Base-by-base conservation (phyloP, 2,113 vertebrate species). In the Lophotis ruficrista region DNA sequence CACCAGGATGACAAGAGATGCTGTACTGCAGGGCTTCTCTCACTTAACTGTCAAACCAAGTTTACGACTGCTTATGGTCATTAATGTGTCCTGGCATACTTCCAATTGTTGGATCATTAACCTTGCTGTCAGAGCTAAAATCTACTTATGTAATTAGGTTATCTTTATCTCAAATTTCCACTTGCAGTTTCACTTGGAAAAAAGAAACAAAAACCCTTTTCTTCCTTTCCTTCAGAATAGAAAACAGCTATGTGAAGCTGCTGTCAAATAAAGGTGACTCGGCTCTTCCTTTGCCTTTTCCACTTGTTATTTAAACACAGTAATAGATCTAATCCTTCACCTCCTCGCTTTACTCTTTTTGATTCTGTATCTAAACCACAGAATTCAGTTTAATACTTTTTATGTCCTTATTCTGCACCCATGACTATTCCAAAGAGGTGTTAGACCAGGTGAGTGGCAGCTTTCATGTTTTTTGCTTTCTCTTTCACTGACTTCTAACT, bases 81-180 rank as follows among this genome's bases (percentile, higher is more conserved):
- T 93, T 96, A 94, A 93, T 93, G 71, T 84, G 83, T 92, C 82
- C 87, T 96, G 95, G 94, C 90, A 31, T 60, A 27, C 69, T 77
- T 97, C 93, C 95, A 96, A 94, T 33, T 61, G 33, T 64, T 87
- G 72, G 54, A 77, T 83, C 88, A 91, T 93, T 97, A 97, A 93
- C 93, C 84, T 95, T 93, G 51, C 76, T 95, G 79, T 95, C 85
- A 87, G 50, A 97, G 72, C 86, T 88, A 77, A 89, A 95, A 92
- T 84, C 87, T 43, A 90, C 86, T 96, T 93, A 94, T 6, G 89
- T 86, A 93, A 94, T 95, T 93, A 91, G 56, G 72, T 92, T 93
- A 83, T 91, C 90, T 96, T 96, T 82, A 72, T 91, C 96, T 96
- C 83, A 95, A 83, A 93, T 95, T 96, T 95, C 91, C 41, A 93